Conservation (phyloP, 2,797 vertebrate species). For the Ctenopoma multispine region DNA sequence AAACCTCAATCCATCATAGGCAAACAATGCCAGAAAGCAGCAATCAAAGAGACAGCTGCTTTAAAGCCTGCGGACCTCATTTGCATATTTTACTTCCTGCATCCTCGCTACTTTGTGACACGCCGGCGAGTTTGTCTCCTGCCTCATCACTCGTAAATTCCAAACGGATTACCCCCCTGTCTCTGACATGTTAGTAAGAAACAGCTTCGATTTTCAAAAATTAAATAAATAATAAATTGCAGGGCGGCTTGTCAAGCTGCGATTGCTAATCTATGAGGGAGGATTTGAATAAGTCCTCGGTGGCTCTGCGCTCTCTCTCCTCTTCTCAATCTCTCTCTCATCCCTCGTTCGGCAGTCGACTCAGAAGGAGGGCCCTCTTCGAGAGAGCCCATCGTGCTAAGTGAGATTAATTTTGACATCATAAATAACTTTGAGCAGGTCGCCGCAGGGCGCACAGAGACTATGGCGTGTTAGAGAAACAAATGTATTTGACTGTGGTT, state of each 20-base stretch:
- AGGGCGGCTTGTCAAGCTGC: conserved; percentile 85
- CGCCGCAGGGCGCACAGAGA: conserved; percentile 63
- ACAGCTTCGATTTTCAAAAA: conserved; percentile 77
- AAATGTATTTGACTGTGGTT: conserved; percentile 71
- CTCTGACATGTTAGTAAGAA: conserved; percentile 78
- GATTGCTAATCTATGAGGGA: conserved; percentile 86
- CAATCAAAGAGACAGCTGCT: conserved; percentile 74
- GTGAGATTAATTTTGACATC: conserved; percentile 87
- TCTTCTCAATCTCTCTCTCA: conserved; percentile 76
- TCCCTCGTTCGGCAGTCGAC: conserved; percentile 73
- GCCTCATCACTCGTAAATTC: conserved; percentile 82
- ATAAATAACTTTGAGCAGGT: conserved; percentile 85
- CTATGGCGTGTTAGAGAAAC: conserved; percentile 59
- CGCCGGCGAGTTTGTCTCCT: conserved; percentile 73
- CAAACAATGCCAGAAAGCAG: conserved; percentile 77
- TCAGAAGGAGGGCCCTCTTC: conserved; percentile 80
- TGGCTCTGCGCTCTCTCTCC: conserved; percentile 67
- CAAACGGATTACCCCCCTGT: conserved; percentile 83
- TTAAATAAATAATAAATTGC: conserved; percentile 76
- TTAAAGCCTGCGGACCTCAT: conserved; percentile 72
- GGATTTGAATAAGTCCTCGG: conserved; percentile 88
- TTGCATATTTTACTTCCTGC: conserved; percentile 81
- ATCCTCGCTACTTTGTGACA: conserved; percentile 70
- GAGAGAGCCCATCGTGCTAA: conserved; percentile 80
- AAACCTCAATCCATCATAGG: conserved; percentile 70